phyloP scores from a whole-genome alignment of 1,140 invertebrate genomes.

The Microplitis demolitor region DNA sequence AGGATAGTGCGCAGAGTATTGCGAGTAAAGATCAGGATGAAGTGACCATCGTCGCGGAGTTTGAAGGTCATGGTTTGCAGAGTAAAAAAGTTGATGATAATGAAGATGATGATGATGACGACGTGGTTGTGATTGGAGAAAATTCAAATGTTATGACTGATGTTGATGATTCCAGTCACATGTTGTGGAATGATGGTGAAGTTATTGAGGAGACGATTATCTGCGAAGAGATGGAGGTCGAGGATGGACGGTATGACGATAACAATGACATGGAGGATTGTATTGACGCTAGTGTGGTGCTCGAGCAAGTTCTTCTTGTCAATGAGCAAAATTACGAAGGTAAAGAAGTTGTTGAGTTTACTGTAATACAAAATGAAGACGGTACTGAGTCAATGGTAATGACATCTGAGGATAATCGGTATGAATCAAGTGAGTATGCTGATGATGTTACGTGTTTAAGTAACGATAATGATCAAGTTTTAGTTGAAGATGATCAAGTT shows the following conservation, averaged over 20 bases:
- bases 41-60: neutral
- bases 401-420: conserved; percentile 20
- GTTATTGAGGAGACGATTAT: conserved; percentile 58
- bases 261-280: conserved; percentile 32
- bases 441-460: conserved; percentile 34
- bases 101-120: neutral
- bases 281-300: conserved; percentile 25
- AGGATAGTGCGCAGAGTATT: neutral
- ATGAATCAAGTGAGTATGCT: conserved; percentile 32
- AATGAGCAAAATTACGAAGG: conserved; percentile 37
- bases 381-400: conserved; percentile 43
- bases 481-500: too few relatives aligned
- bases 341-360: conserved; percentile 47
- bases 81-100: neutral
- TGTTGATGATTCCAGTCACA: neutral
- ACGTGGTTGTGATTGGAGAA: neutral
- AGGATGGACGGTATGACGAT: conserved; percentile 31
- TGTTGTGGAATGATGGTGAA: conserved; percentile 36
- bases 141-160: neutral
- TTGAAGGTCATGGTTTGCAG: neutral
- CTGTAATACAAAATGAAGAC: conserved; percentile 49
- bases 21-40: neutral
- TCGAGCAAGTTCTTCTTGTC: conserved; percentile 47
- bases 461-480: conserved; percentile 6
- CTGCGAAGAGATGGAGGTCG: conserved; percentile 57